Evolutionary conservation across 1,140 invertebrate genomes (phyloP).

Genomic region (Rhagoletis zephyria): DNA sequence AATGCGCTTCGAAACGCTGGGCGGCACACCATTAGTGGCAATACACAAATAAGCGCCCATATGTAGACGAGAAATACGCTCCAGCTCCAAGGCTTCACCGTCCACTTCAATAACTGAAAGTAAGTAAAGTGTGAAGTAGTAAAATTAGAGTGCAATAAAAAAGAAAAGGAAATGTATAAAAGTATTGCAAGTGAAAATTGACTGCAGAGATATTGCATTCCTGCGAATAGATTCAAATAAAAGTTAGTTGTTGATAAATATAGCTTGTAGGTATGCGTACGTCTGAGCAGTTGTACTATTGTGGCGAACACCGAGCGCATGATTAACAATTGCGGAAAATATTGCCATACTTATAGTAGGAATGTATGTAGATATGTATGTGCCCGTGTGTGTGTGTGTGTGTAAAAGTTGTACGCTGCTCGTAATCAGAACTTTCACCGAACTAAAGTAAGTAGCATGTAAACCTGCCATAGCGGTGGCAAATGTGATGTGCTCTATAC

Average conservation of each 20-base stretch:
- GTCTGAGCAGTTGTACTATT: too few relatives aligned
- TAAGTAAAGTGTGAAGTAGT: not conserved
- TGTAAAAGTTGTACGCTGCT: not conserved
- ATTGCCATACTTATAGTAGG: not conserved
- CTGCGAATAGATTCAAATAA: not conserved
- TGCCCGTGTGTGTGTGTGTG: too few relatives aligned
- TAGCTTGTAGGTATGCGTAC: not conserved
- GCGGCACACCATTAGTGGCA: slow-evolving; percentile 85
- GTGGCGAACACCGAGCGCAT: not conserved
- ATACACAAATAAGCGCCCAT: slow-evolving; percentile 94
- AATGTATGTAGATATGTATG: too few relatives aligned
- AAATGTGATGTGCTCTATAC: too few relatives aligned
- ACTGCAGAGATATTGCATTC: not conserved
- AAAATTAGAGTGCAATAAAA: not conserved
- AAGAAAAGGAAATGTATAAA: not conserved
- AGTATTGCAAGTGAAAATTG: not conserved
- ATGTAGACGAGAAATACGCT: slow-evolving; percentile 88
- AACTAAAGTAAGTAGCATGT: not conserved
- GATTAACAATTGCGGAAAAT: slow-evolving; percentile 13
- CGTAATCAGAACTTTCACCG: not conserved
- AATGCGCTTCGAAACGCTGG: slow-evolving; percentile 89
- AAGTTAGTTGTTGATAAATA: not conserved
- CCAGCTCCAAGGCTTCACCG: slow-evolving; percentile 86
- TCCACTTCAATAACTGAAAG: slow-evolving; percentile 84
- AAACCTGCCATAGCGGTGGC: too few relatives aligned